Percentiles rank a stretch among this genome's conserved stretches.
Conservation (phyloP, 2,113 vertebrate species). For the western clawed frog (Xenopus tropicalis) region UCB_Xtro_10.0 CM004443.2:116123501-116124000, state of each 20-base stretch:
- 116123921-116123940: not conserved
- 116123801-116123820: not conserved
- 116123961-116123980: not conserved
- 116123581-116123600: no score
- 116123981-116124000: not conserved
- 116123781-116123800: not conserved
- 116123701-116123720: not conserved
- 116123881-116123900: not conserved
- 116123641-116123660: no score
- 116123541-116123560: no score
- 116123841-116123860: not conserved
- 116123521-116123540: no score
- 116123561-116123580: no score
- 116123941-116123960: not conserved
- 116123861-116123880: not conserved
- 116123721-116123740: not conserved
- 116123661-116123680: not conserved
- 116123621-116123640: no score
- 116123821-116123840: conserved; percentile 6
- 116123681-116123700: not conserved
- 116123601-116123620: no score
- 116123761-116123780: not conserved
- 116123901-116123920: not conserved
- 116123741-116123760: not conserved
- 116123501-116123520: no score